Base-by-base conservation (phyloP, 2,113 vertebrate species). In the Siniperca knerii region DNA sequence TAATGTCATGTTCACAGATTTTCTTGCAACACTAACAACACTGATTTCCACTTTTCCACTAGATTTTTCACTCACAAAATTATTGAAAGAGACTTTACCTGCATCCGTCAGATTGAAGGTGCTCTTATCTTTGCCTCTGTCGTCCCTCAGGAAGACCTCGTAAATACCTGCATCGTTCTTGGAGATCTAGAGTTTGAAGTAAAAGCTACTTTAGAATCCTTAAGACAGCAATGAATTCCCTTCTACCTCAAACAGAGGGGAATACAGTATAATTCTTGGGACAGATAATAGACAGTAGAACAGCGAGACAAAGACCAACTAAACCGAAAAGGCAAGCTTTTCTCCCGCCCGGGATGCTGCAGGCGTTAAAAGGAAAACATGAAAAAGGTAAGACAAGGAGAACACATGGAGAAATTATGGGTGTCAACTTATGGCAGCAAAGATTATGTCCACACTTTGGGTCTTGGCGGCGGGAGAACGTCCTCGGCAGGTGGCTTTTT, bases 41-140 rank as follows among this genome's bases (percentile, higher is more conserved):
- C 29, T 16, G n/a, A 55, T 60, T 74, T 52, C 5, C 40, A 77
- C 21, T 44, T 85, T 66, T 44, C n/a, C 48, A 46, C 58, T 76
- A 44, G 29, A 81, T 75, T 79, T 71, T 60, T 46, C n/a, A 44
- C 52, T 54, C 18, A 52, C 33, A 62, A 29, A 64, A 25, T 67
- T 11, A 20, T 29, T 35, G 40, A 77, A 68, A 21, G 11, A 54
- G 20, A 13, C 48, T 68, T 86, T 89, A 99, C 98, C 98, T 97
- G 94, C 95, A 82, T 98, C 97, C 50, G 96, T 96, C 76, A 99
- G 95, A 81, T 96, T 96, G 66, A 99, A 85, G 81, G 92, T 85
- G 86, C 97, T 99, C 91, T 93, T 96, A 84, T 99, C 98, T 94
- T 96, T 98, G 88, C 98, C 98, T 95, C 98, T 96, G 79, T 98